A percentile compares a stretch with the other conserved stretches of the same genome.
Conservation (phyloP, 1,140 invertebrate genomes). For the Tenebrio molitor region DNA sequence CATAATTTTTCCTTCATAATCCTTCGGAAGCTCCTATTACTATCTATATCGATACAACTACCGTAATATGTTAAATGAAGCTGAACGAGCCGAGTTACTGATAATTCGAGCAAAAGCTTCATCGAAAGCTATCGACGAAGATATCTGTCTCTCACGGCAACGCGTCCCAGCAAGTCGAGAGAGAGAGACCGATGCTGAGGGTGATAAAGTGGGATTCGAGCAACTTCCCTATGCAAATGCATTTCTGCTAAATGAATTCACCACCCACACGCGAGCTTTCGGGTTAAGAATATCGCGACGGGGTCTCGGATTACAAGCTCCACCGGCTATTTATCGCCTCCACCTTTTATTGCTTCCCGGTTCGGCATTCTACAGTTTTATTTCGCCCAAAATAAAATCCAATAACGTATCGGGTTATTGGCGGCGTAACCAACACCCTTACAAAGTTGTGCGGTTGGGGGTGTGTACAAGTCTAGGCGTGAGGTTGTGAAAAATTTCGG, state of each 20-base stretch:
- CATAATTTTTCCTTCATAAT: conserved; percentile 21
- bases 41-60: conserved; percentile 6
- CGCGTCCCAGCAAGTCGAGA: background rate
- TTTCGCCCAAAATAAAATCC: too few relatives aligned
- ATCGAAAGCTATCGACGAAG: background rate
- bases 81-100: conserved; percentile 4
- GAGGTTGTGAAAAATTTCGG: too few relatives aligned
- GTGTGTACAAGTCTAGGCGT: too few relatives aligned
- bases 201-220: conserved; percentile 21
- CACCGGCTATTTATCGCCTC: conserved; percentile 23
- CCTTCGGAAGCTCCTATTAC: background rate
- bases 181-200: background rate
- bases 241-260: conserved; percentile 36
- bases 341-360: background rate
- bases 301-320: conserved; percentile 19
- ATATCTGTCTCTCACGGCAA: background rate
- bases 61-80: conserved; percentile 26
- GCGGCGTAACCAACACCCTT: too few relatives aligned
- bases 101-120: conserved; percentile 26
- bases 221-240: conserved; percentile 34
- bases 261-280: conserved; percentile 26
- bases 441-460: too few relatives aligned
- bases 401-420: too few relatives aligned
- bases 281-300: conserved; percentile 30
- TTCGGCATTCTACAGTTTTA: background rate